Evolutionary conservation across 2,113 vertebrate species (phyloP), one percentile per base, ranked within the genome.

Genomic region (Anser cygnoides): DNA sequence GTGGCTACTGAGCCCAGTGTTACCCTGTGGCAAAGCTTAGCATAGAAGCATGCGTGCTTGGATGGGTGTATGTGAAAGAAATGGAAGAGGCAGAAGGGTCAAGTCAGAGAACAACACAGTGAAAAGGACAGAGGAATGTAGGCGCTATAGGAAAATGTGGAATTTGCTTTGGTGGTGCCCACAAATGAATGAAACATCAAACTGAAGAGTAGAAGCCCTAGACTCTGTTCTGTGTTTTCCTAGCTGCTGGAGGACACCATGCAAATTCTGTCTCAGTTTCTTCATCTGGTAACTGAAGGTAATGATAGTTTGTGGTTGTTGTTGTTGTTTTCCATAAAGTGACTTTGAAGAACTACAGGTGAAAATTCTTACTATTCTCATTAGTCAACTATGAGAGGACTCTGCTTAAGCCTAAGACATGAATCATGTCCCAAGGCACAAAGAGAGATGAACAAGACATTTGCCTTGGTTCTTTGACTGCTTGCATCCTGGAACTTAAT

Each of bases 361-460:
- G 25, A 59, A 70, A 74, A 54, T 33, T 77, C 25, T 62, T 57
- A 35, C 8, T 46, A 25, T 39, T 57, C 9, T 13, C 3, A 11
- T 65, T 54, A 86, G 44, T 49, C 25, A 67, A 26, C 11, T 8
- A 16, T 16, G 23, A 67, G 52, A 81, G 61, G 23, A 39, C 20
- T 33, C 26, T 67, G 5, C 12, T 66, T 81, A 73, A 86, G 28
- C 3, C 16, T 6, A 35, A 89, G 28, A 25, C 8, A 20, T 2
- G 5, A 14, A 62, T 9, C 20, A 57, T 15, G 14, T 67, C 6
- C 35, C 35, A 23, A 39, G 20, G 21, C 41, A 66, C 12, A 72
- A 77, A 39, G 1, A 0, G 1, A 62, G 23, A 19, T 2, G 4
- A 77, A 65, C 11, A 58, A 85, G 28, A 39, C 4, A 3, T 9